These are phyloP conservation scores for Stramonita haemastoma DNA, from an alignment of 2,888 invertebrate species.

Conservation along the genomic window DNA sequence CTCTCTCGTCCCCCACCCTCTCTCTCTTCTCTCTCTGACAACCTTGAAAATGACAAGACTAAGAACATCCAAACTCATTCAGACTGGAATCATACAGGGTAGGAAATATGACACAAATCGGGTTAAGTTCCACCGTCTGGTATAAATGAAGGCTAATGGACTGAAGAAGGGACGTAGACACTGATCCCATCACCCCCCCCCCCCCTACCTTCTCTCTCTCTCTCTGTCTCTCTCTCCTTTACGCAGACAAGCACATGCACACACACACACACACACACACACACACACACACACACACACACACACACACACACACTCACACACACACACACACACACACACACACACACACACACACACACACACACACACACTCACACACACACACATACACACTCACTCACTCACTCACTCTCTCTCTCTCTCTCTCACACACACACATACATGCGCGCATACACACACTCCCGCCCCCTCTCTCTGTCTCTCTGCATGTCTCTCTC, in stretches of 20 bases:
- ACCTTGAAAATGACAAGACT: not conserved
- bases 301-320: no score
- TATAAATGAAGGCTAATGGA: not conserved
- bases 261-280: no score
- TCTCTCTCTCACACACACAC: not conserved
- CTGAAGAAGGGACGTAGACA: not conserved
- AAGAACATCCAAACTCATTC: not conserved
- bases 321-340: no score
- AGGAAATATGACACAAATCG: conserved; percentile 12
- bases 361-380: no score
- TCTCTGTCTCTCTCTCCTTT: not conserved
- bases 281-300: no score
- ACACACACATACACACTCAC: no score
- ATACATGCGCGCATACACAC: not conserved
- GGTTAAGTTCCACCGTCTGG: not conserved
- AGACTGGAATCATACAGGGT: not conserved
- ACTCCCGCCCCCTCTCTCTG: not conserved
- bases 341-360: no score
- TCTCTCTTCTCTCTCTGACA: not conserved
- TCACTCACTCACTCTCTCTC: no score
- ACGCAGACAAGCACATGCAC: no score
- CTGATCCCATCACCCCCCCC: not conserved
- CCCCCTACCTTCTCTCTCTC: not conserved
- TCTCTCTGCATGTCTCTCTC: not conserved
- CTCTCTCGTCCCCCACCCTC: no score